Base-by-base conservation (phyloP, 2,888 invertebrate species). In the Chalcis sispes region DNA sequence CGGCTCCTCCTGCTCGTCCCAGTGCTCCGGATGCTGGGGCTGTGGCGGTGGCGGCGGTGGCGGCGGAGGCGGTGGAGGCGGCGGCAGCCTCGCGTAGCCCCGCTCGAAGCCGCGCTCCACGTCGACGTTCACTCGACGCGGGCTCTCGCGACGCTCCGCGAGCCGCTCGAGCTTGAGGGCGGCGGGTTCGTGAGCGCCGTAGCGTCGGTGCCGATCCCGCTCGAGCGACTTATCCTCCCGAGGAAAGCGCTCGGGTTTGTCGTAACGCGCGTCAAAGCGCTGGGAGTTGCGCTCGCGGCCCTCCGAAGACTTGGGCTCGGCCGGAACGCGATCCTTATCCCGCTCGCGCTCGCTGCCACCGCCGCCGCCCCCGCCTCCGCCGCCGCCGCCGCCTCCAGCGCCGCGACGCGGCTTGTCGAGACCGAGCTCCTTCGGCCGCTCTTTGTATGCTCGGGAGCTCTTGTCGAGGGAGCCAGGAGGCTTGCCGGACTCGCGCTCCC, bases 1-100 rank as follows among this genome's bases (percentile, higher is more conserved):
- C 0, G 83, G 58, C 25, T 88, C 88, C 2, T 88, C 86, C 20
- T 82, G 82, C n/a, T 86, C 86, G 2, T 87, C 87, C 88, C 88
- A 88, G 52, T 86, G 86, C 56, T 88, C 88, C 0, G 84, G 77
- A 0, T 83, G 82, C 3, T 82, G 23, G 79, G 62, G 62, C 13
- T 46, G 54, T 27, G 58, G 64, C 20, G 72, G 50, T 0, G 62
- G 52, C 10, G 66, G 67, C 1, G 67, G 67, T 3, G 61, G 73
- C 0, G 61, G 64, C 5, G 64, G 75, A 4, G 73, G 65, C 13
- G 72, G 72, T 1, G 61, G 67, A 10, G 69, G 66, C 2, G 75
- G 48, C 1, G 54, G 32, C 36, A 59, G 48, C 1, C 77, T 40
- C 0, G 48, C 36, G 32, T 77, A 74, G 25, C 52, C 50, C 4